Evolutionary conservation across 2,113 vertebrate genomes (phyloP).

Genomic region (Cheirogaleus medius): DNA sequence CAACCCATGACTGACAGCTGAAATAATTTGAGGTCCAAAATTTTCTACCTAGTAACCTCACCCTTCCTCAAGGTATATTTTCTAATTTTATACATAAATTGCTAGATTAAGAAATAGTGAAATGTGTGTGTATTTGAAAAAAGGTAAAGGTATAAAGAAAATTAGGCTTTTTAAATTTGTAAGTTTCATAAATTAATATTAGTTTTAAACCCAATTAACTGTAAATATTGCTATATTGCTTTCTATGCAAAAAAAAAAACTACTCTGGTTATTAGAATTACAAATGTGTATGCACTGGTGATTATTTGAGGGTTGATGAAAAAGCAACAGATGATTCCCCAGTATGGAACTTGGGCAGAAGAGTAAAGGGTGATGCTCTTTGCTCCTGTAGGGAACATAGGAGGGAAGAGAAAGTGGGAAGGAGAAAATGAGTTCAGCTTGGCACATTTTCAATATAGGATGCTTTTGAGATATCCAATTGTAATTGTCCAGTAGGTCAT

Average conservation of each 20-base stretch:
- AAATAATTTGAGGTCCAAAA: conserved; percentile 25
- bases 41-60: conserved; percentile 42
- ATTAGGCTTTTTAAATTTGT: background rate
- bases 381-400: background rate
- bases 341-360: background rate
- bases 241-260: conserved; percentile 15
- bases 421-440: background rate
- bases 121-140: background rate
- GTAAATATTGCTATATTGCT: conserved; percentile 30
- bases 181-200: conserved; percentile 36
- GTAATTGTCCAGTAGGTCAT: background rate
- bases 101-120: background rate
- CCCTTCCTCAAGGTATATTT: conserved; percentile 11
- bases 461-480: background rate
- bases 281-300: background rate
- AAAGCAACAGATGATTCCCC: conserved; percentile 26
- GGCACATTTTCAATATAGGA: background rate
- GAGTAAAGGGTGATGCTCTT: background rate
- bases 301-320: conserved; percentile 36
- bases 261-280: conserved; percentile 48
- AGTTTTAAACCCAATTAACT: conserved; percentile 50
- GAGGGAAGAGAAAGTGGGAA: background rate
- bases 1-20: background rate
- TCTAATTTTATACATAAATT: conserved; percentile 18
- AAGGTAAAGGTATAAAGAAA: conserved; percentile 10